Evolutionary conservation across 1,140 invertebrate genomes (phyloP).

Genomic region (Rhynchophorus ferrugineus): DNA sequence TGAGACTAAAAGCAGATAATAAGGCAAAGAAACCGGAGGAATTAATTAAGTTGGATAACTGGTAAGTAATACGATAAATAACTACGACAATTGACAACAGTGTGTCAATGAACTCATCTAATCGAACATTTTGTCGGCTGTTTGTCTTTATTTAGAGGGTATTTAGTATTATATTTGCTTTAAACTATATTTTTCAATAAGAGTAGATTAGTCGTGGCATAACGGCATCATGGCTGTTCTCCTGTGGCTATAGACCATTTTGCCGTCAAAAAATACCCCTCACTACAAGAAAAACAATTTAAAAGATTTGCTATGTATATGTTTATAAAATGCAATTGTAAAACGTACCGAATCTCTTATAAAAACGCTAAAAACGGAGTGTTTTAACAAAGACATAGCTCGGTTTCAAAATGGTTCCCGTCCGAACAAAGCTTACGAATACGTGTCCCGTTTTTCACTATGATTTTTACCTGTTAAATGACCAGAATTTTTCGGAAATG

Average conservation of each 20-base stretch:
- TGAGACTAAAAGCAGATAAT: conserved; percentile 77
- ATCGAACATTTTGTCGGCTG: conserved; percentile 12
- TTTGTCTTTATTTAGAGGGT: conserved; percentile 13
- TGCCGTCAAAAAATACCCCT: background rate
- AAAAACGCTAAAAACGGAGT: no score
- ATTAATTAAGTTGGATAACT: conserved; percentile 86
- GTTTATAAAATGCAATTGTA: no score
- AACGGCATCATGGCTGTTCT: conserved; percentile 33
- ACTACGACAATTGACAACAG: conserved; percentile 20
- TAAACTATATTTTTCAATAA: no score
- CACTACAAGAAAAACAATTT: background rate
- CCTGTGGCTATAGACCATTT: no score
- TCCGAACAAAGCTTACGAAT: conserved; percentile 37
- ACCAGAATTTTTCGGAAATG: conserved; percentile 10
- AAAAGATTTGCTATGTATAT: no score
- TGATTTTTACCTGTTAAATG: conserved; percentile 9
- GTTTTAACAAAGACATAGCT: conserved; percentile 16
- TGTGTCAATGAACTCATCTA: conserved; percentile 45
- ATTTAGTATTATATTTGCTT: conserved; percentile 44
- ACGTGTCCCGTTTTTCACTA: conserved; percentile 18
- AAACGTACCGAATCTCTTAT: no score
- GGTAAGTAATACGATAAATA: conserved; percentile 57
- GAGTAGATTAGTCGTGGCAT: conserved; percentile 19
- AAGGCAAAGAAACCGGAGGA: conserved; percentile 88
- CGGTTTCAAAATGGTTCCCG: conserved; percentile 54